These are phyloP conservation scores for Eurytoma californica DNA, from an alignment of 2,888 invertebrate genomes.

Conservation along the genomic window DNA sequence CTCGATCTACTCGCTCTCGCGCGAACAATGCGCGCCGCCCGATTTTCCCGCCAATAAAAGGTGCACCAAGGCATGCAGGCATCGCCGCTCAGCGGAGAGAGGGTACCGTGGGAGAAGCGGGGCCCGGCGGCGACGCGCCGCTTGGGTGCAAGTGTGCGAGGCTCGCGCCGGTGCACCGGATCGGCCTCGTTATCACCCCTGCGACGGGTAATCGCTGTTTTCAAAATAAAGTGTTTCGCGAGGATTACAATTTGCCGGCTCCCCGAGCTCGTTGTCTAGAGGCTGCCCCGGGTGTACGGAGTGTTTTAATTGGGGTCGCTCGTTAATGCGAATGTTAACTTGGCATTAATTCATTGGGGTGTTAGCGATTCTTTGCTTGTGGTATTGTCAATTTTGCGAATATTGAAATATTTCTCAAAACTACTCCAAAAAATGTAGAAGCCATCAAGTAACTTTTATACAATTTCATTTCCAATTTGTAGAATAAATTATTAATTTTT, in stretches of 20 bases:
- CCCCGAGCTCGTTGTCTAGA: background rate
- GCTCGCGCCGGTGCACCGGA: no score
- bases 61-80: slow-evolving; percentile 66
- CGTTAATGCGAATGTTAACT: no score
- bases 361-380: no score
- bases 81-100: slow-evolving; percentile 12
- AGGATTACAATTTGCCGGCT: slow-evolving; percentile 3
- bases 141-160: background rate
- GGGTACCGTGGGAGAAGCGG: slow-evolving; percentile 44
- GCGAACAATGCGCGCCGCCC: slow-evolving; percentile 57
- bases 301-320: no score
- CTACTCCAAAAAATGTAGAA: no score
- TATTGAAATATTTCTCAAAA: no score
- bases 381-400: no score
- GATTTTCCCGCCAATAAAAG: slow-evolving; percentile 70
- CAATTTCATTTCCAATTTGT: no score
- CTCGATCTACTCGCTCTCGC: slow-evolving; percentile 65
- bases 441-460: no score
- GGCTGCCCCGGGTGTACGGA: background rate
- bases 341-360: no score
- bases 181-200: slow-evolving; percentile 1
- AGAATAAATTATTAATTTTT: no score
- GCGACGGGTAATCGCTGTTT: background rate
- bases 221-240: slow-evolving; percentile 14
- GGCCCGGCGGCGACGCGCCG: background rate